Evolutionary conservation across 2,888 invertebrate species (phyloP), one percentile per base, ranked within the genome.

Genomic region (Dryobotodes eremita): DNA sequence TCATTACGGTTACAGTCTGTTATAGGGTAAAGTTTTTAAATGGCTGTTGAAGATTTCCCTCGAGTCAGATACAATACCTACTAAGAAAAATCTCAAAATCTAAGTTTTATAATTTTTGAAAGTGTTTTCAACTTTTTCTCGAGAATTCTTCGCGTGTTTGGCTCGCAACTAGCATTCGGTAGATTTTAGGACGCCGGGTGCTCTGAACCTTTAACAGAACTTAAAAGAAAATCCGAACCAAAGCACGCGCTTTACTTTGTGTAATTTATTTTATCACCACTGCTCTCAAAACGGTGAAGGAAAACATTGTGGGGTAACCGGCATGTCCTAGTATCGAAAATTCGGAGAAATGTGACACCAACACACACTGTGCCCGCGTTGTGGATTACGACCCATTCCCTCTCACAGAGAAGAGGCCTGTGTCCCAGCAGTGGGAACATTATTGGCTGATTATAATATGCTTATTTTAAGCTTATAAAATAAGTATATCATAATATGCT

Each of bases 21-120:
- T 71, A 87, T 48, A 66, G 64, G 31, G 7, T 42, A 79, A 84
- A 84, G 82, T 85, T 85, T 75, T 64, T 72, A 71, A 85, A 83
- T 74, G 68, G 26, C 76, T 80, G 71, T 71, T 80, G 61, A 75
- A 86, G 80, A 85, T 85, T 84, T 86, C 80, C 76, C 84, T 53
- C n/a, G 65, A 70, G 79, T 23, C 13, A 71, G 62, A 79, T 74
- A 75, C 64, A 71, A 76, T 71, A 74, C 57, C 36, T 57, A 26
- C 50, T 66, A 59, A 70, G 74, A 83, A 83, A 85, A 79, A 64
- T 76, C 48, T 85, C n/a, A n/a, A n/a, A n/a, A n/a, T 17, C 62
- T 13, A 83, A 85, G 80, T 86, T 85, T 82, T 66, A 77, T 65
- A 83, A 79, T 77, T 69, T 80, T 83, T 66, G 0, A 65, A 77